Conservation (phyloP, 2,113 vertebrate species). For the Aviceda subcristata region DNA sequence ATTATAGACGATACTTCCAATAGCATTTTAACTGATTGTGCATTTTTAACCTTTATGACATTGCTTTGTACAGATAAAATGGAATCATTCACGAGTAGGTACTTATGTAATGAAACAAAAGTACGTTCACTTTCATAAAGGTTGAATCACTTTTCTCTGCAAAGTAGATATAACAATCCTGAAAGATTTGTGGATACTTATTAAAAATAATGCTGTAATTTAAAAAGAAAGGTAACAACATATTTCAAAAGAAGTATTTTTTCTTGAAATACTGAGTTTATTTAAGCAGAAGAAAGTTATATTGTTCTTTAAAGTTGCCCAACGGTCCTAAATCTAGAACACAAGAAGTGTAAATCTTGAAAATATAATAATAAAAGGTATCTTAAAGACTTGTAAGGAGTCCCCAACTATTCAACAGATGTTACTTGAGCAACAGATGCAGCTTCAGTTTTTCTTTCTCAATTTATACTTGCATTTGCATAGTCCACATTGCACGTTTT, state of each 20-base stretch:
- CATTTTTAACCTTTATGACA: conserved; percentile 57
- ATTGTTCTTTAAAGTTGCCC: neutral
- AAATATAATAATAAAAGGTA: neutral
- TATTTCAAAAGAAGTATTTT: neutral
- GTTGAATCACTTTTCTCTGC: conserved; percentile 54
- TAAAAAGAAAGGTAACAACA: neutral
- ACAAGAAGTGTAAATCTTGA: neutral
- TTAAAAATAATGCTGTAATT: conserved; percentile 10
- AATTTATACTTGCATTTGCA: neutral
- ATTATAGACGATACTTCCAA: conserved; percentile 13
- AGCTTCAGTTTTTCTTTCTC: neutral
- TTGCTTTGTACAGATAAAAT: conserved; percentile 51
- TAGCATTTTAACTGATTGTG: conserved; percentile 26
- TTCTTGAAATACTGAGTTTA: neutral
- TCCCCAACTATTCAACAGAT: neutral
- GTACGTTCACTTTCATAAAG: conserved; percentile 37
- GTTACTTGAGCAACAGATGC: neutral
- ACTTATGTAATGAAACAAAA: conserved; percentile 4
- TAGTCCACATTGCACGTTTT: neutral
- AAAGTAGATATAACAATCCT: conserved; percentile 42
- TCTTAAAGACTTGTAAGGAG: neutral
- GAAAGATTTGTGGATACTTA: conserved; percentile 32
- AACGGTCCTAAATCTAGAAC: neutral
- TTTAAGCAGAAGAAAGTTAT: neutral
- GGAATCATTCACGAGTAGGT: conserved; percentile 36